phyloP scores from a whole-genome alignment of 23 tunicate genomes.

The Halocynthia roretzi region DNA sequence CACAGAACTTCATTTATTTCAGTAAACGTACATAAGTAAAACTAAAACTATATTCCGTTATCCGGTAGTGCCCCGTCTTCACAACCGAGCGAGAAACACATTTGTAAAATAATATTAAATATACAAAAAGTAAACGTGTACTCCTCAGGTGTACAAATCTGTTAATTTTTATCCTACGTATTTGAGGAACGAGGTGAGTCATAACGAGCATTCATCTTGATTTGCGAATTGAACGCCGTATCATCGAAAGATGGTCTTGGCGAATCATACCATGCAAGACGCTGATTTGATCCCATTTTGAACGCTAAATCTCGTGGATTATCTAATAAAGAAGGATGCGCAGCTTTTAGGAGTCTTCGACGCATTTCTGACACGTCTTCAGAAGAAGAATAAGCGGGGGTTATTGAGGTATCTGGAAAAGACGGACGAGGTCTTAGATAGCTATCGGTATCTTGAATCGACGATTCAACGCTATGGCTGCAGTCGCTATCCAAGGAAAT shows the following conservation, averaged over 20 bases:
- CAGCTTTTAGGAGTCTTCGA: conserved; percentile 8
- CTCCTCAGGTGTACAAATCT: too few relatives aligned
- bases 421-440: conserved; percentile 19
- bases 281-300: not conserved
- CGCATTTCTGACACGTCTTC: conserved; percentile 17
- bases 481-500: not conserved
- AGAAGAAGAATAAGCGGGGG: conserved; percentile 9
- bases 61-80: too few relatives aligned
- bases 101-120: too few relatives aligned
- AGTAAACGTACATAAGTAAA: too few relatives aligned
- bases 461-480: not conserved
- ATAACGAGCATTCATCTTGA: too few relatives aligned
- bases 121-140: too few relatives aligned
- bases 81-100: too few relatives aligned
- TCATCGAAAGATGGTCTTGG: not conserved
- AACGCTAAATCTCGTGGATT: not conserved
- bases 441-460: conserved; percentile 14
- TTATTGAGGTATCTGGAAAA: conserved; percentile 7
- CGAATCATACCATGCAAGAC: not conserved
- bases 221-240: too few relatives aligned
- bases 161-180: too few relatives aligned
- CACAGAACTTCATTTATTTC: too few relatives aligned
- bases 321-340: conserved; percentile 11
- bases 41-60: too few relatives aligned
- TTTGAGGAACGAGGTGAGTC: too few relatives aligned